Percentiles rank a stretch among this genome's conserved stretches.
Conservation (phyloP, 2,113 vertebrate genomes). For the Rhizomys pruinosus region DNA sequence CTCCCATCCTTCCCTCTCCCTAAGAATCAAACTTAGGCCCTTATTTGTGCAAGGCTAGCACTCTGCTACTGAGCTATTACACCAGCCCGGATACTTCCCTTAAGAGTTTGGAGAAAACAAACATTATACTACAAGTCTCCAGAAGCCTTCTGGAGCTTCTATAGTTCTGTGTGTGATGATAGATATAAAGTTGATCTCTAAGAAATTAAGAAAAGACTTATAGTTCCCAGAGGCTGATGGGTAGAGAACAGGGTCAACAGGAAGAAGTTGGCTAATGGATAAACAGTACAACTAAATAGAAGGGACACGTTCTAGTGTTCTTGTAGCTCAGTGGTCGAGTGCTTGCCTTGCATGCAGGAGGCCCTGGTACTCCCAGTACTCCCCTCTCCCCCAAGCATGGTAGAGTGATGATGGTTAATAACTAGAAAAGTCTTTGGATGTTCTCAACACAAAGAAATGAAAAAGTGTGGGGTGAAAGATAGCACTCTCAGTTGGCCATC, state of each 20-base stretch:
- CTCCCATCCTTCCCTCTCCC: too few relatives aligned
- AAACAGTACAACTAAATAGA: background rate
- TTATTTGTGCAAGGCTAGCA: background rate
- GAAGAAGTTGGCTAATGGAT: background rate
- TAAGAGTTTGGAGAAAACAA: background rate
- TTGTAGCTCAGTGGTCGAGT: background rate
- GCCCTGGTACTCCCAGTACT: background rate
- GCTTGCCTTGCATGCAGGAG: background rate
- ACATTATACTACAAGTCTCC: background rate
- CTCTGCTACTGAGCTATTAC: background rate
- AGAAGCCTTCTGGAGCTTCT: background rate
- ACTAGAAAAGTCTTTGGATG: background rate
- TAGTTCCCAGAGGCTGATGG: background rate
- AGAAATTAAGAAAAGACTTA: background rate
- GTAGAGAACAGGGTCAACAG: rapidly evolving
- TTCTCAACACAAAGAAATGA: background rate
- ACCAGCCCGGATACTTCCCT: background rate
- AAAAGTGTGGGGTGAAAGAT: background rate
- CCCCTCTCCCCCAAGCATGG: background rate
- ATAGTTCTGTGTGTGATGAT: background rate
- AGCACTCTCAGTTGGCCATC: background rate
- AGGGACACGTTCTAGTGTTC: background rate
- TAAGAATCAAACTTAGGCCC: background rate
- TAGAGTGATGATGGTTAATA: background rate
- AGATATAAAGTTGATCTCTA: background rate